Percentiles rank a stretch among this genome's conserved stretches.
These are phyloP conservation scores for Argya squamiceps DNA, from an alignment of 2,797 vertebrate species.

Conservation along the genomic window DNA sequence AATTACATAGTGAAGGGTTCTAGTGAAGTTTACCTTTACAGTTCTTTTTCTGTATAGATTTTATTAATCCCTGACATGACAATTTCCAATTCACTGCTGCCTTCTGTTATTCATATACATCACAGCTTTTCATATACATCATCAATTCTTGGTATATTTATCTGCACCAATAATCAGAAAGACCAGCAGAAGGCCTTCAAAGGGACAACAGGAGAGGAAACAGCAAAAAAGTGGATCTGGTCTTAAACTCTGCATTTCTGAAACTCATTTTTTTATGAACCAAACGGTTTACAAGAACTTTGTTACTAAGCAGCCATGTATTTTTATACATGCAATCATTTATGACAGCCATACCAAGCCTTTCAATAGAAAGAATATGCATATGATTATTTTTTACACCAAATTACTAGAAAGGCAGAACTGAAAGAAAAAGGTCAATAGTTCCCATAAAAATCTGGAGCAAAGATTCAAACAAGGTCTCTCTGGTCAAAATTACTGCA, in stretches of 20 bases:
- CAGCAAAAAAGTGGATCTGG: not conserved
- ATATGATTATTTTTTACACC: not conserved
- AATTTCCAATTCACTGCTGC: not conserved
- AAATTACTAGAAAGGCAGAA: not conserved
- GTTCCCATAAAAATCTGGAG: not conserved
- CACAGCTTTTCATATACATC: not conserved
- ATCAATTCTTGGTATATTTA: not conserved
- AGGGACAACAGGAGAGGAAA: not conserved
- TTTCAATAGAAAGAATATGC: not conserved
- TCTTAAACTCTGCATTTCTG: not conserved
- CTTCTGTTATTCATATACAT: not conserved
- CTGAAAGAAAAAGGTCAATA: not conserved
- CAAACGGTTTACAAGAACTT: not conserved
- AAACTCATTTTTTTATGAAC: not conserved
- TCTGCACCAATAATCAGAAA: not conserved
- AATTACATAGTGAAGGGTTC: not conserved
- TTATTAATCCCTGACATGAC: not conserved
- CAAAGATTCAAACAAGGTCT: not conserved
- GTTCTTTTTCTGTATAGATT: not conserved
- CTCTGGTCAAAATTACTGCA: not conserved
- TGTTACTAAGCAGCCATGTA: not conserved
- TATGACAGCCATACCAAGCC: not conserved
- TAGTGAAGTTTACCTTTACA: not conserved
- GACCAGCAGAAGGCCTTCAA: not conserved
- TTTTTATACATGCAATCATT: not conserved